Evolutionary conservation across 1,140 invertebrate species (phyloP), one percentile per base, ranked within the genome.

Genomic region (Reticulitermes speratus): DNA sequence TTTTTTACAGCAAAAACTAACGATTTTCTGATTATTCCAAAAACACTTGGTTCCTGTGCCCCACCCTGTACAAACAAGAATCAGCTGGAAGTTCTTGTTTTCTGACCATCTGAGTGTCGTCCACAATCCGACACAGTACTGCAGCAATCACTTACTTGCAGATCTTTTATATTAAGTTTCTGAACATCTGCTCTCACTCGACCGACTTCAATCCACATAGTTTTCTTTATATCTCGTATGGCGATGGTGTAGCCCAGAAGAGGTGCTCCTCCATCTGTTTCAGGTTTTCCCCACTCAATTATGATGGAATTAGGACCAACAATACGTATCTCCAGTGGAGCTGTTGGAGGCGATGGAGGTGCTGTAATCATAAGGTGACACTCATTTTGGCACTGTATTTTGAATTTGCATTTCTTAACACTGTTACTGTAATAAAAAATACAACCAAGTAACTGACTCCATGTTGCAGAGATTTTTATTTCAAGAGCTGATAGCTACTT

Each of bases 141-240:
- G 8, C 5, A 55, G 19, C 19, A 55, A 55, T 55, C 14, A 55
- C 88, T 87, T 88, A 92, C 92, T 90, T 96, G 96, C 85, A 98
- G 91, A 89, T 98, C 97, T 89, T 95, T 94, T 83, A 98, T 96
- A 87, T 95, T 96, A 88, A 97, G 94, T 91, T 96, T 96, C 88
- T 97, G 96, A 65, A 95, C 94, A 87, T 96, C 95, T 2, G 96
- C 95, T 87, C 94, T 94, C 16, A 97, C 96, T 89, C 96, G 94
- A 25, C 96, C 97, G 83, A 98, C 97, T 94, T 98, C 97, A 93
- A 98, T 98, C 97, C 97, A 98, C 97, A 98, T 98, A 8, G 96
- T 98, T 90, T 97, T 97, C 89, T 95, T 96, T 69, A 95, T 93
- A 90, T 99, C 98, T 88, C 96, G 94, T 85, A 99, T 96, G 21